phyloP scores from a whole-genome alignment of 2,113 vertebrate genomes.

The Etheostoma cragini region DNA sequence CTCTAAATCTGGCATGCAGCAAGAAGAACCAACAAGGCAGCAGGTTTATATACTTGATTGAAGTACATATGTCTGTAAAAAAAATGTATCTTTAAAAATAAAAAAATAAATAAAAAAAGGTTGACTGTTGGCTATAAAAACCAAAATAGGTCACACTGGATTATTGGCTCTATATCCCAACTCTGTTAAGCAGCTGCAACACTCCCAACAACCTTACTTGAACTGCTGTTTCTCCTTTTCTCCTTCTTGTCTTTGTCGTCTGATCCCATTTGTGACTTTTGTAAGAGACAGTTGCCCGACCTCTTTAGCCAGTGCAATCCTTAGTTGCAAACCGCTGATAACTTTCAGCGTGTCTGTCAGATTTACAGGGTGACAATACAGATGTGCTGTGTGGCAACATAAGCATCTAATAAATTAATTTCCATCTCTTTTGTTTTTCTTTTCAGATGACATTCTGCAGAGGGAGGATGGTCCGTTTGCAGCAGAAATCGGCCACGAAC shows the following conservation, averaged over 20 bases:
- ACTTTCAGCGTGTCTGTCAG: neutral
- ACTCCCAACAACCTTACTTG: neutral
- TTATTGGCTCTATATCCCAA: neutral
- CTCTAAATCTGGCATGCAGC: no score
- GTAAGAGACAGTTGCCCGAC: no score
- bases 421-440: neutral
- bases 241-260: neutral
- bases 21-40: no score
- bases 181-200: neutral
- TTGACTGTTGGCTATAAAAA: neutral
- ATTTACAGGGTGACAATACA: neutral
- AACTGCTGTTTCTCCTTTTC: neutral
- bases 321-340: neutral
- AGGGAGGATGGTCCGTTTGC: conserved; percentile 86
- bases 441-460: conserved; percentile 92
- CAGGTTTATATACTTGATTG: neutral
- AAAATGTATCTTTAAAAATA: no score
- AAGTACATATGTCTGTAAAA: neutral
- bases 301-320: neutral
- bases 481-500: conserved; percentile 89
- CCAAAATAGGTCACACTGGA: neutral
- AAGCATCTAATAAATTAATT: neutral
- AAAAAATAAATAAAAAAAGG: neutral
- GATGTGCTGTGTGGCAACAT: neutral
- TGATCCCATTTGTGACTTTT: neutral